A percentile compares a stretch with the other conserved stretches of the same genome.
Evolutionary conservation across 1,140 invertebrate genomes (phyloP).

Genomic region (Scaptomyza pallida): DNA sequence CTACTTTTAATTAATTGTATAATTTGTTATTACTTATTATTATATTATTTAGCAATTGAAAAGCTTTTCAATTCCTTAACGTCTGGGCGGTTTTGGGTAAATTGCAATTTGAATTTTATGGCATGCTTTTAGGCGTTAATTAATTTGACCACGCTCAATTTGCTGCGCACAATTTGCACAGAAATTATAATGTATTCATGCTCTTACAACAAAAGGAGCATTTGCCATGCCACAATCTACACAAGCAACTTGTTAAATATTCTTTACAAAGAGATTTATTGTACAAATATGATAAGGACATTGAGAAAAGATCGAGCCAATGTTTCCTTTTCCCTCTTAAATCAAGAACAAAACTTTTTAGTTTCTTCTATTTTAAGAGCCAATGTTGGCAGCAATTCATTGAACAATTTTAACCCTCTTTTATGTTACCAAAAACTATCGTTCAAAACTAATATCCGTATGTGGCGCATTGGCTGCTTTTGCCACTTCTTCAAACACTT

Average conservation of each 20-base stretch:
- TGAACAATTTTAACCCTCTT: neutral
- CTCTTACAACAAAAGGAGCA: slow-evolving; percentile 6
- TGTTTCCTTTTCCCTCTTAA: too few species aligned
- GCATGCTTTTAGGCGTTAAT: slow-evolving; percentile 12
- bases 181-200: slow-evolving; percentile 37
- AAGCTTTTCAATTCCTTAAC: neutral
- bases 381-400: too few species aligned
- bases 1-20: too few species aligned
- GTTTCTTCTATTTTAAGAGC: neutral
- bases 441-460: slow-evolving; percentile 20
- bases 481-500: slow-evolving; percentile 20
- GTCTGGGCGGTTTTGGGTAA: too few species aligned
- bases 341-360: neutral
- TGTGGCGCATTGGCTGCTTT: neutral
- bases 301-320: too few species aligned
- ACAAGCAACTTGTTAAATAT: slow-evolving; percentile 10
- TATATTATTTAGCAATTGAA: neutral
- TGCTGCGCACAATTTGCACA: slow-evolving; percentile 15
- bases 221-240: neutral
- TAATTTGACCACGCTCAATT: slow-evolving; percentile 33
- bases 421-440: slow-evolving; percentile 8
- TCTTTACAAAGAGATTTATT: neutral
- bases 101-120: slow-evolving; percentile 1
- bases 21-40: neutral
- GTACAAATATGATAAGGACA: neutral